Evolutionary conservation across 1,140 invertebrate genomes (phyloP), one percentile per base, ranked within the genome.

Genomic region (Drosophila nigrodunni): DNA sequence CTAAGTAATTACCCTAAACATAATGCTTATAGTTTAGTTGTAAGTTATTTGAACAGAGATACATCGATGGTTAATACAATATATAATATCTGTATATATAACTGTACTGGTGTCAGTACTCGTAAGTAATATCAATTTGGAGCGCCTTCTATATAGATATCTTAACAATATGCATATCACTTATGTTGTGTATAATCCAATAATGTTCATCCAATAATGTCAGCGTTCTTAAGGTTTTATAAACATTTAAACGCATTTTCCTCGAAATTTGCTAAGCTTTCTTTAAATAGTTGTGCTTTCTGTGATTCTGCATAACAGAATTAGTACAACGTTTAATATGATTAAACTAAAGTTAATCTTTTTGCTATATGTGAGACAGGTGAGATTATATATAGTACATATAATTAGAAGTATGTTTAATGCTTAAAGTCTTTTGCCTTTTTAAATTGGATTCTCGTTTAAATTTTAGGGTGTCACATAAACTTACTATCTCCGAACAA

Each of bases 11-110:
- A 44, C 41, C 62, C 66, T 81, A 77, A 67, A 68, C 44, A 62
- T 55, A 62, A 54, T 59, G 61, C 60, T 74, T 81, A 81, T 43
- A 49, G 60, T 62, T 80, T 62, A 81, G 46, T 73, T 81, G 54
- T 64, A 71, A 75, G 59, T 65, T 74, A 77, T 80, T 75, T 76
- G 81, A 80, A 83, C 81, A 83, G 74, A 85, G 60, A 77, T 66
- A 83, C 77, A 86, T 83, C 77, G 80, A 82, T 77, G 68, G 78
- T 77, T 62, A 83, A 57, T 74, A 69, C 65, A 60, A 65, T 68
- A 65, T 65, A 52, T 65, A 75, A 41, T 61, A 52, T 68, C 67
- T 68, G 49, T 35, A 46, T 55, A 37, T 70, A 69, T 69, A 60
- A 60, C 10, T 52, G 25, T 65, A 55, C 44, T 25, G 25, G 25